These are phyloP conservation scores for Forbesichthys papilliferus DNA, from an alignment of 2,113 vertebrate species.

Conservation along the genomic window DNA sequence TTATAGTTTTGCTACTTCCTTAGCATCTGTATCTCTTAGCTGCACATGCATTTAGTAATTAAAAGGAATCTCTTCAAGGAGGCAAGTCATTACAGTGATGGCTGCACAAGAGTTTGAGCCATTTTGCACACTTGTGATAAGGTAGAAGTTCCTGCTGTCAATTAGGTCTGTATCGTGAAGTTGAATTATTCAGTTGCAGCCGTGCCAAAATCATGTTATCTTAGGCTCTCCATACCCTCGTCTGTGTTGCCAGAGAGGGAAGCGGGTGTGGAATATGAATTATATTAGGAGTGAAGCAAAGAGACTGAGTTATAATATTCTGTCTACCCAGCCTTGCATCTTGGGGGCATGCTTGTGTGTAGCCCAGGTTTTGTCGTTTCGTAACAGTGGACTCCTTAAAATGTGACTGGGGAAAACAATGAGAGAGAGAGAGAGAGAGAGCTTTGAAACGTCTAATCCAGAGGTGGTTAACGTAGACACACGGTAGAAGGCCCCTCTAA, in stretches of 20 bases:
- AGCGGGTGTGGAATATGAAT: not conserved
- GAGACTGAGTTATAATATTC: constrained; percentile 20
- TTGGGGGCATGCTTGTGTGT: not conserved
- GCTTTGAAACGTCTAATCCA: too few species aligned
- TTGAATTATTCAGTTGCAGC: constrained; percentile 8
- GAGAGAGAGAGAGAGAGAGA: not conserved
- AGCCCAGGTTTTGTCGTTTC: not conserved
- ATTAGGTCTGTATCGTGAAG: not conserved
- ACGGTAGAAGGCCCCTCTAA: too few species aligned
- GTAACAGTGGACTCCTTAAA: not conserved
- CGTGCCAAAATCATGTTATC: constrained; percentile 13
- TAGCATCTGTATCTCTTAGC: too few species aligned
- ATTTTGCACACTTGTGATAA: constrained; percentile 19
- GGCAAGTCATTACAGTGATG: constrained; percentile 47
- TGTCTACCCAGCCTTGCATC: constrained; percentile 43
- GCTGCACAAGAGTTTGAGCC: constrained; percentile 19
- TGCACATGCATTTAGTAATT: too few species aligned
- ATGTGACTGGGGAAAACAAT: too few species aligned
- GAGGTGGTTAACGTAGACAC: too few species aligned
- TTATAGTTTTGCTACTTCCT: too few species aligned
- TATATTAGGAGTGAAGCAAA: constrained; percentile 2
- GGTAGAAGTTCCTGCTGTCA: constrained; percentile 8
- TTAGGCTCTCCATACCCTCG: not conserved
- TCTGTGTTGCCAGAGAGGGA: constrained; percentile 4
- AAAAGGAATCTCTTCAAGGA: not conserved